Evolutionary conservation across 30 jellyfish, hydroid and myxozoan genomes (phyloP), one percentile per base, ranked within the genome.

Genomic region (Aurelia sp.): DNA sequence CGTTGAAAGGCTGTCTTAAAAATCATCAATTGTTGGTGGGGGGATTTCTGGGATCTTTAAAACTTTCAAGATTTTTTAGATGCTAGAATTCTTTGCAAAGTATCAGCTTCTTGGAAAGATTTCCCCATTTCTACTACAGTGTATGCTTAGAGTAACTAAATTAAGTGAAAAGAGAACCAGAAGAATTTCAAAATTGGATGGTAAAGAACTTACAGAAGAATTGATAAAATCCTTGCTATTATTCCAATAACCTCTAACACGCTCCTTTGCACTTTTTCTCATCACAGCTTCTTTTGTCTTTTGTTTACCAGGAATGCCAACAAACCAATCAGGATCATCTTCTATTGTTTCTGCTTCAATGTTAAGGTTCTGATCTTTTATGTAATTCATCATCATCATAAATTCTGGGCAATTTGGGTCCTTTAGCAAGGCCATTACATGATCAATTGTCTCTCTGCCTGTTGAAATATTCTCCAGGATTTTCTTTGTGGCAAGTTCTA

Each of bases 271-370:
- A 31, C 92, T 82, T 18, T 62, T 89, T 76, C 79, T 84, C 92
- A 94, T 80, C 53, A 73, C 97, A 4, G 73, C 75, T 16, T 88
- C 93, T 69, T 94, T 94, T 11, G 96, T 68, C n/a, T 63, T 86
- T 65, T 74, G 65, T 2, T 60, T 73, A 17, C 62, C 66, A 19
- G 97, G 65, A 23, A 85, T 77, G n/a, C 96, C 99, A 19, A 65
- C 91, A 85, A 94, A 94, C 99, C 99, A 94, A 10, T 94, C 96
- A 4, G 99, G 99, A 60, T 94, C 99, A 0, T 89, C 99, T 12
- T 71, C 90, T 10, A 71, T 79, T 13, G 66, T 20, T 65, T 94
- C 99, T 35, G 97, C 99, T 21, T 84, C 96, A 20, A 84, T 64
- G 37, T 94, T 89, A 5, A 89, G 60, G 50, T 78, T 50, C 35